Base-by-base conservation (phyloP, 2,113 vertebrate genomes). In the Oncorhynchus nerka region DNA sequence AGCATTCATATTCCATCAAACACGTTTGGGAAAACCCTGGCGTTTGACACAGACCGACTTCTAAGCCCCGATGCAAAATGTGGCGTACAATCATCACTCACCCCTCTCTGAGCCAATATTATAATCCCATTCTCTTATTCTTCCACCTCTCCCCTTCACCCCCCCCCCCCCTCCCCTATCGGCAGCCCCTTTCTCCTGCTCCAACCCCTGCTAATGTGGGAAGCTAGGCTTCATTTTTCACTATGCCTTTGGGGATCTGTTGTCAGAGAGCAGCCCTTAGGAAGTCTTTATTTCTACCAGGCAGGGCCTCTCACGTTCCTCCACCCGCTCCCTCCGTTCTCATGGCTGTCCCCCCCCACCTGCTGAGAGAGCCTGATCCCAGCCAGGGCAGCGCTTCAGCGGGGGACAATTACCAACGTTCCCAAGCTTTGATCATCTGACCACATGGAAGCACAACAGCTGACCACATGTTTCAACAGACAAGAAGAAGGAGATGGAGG, bases 281-380 rank as follows among this genome's bases (percentile, higher is more conserved):
- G 95, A 98, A 98, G 96, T 97, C 97, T 98, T 98, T 99, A 97
- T 98, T 97, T 98, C 95, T 96, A 95, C 94, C 93, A 95, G 94
- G 94, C 94, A 94, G 95, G 96, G 97, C 96, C 97, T 97, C 96
- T 97, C 95, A 92, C 93, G 94, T 95, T 96, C 95, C 95, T 96
- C 96, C 95, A 95, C 95, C 97, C 95, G 95, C 92, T 91, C 94
- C 94, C 95, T 93, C 94, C 93, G 93, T 98, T 98, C 96, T 97
- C 96, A 96, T 95, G 95, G 94, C 94, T 95, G 95, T 94, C 94
- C 91, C 95, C 95, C 94, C 95, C 92, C 94, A 98, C 98, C 97
- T 98, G 97, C 98, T 98, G 97, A 94, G 98, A 94, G 98, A 94
- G 95, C 95, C 97, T 97, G 95, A 98, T 98, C 96, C 95, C 93